phyloP scores from a whole-genome alignment of 2,797 vertebrate genomes.

The Pachyuromys duprasi region DNA sequence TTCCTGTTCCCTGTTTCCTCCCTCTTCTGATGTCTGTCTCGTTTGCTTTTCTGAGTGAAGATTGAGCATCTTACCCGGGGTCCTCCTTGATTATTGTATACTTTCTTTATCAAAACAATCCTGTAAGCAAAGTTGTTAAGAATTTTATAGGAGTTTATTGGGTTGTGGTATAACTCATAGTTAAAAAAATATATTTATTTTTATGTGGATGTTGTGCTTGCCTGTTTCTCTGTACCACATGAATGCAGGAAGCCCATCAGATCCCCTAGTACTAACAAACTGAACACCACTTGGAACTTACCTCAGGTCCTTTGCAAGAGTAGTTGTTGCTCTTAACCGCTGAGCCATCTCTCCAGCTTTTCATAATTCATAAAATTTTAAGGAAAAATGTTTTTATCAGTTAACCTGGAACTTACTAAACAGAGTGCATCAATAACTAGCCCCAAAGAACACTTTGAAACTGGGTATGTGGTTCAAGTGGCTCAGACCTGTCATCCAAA shows the following conservation, averaged over 20 bases:
- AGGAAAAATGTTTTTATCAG: not conserved
- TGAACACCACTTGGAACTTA: not conserved
- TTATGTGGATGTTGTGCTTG: not conserved
- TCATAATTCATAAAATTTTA: not conserved
- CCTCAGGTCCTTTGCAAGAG: not conserved
- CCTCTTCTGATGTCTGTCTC: too few relatives aligned
- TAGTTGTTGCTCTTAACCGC: not conserved
- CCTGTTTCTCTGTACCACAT: not conserved
- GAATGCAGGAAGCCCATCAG: not conserved
- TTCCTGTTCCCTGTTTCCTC: too few relatives aligned
- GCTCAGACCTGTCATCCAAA: not conserved
- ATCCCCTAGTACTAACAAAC: not conserved
- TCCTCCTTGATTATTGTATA: too few relatives aligned
- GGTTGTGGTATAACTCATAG: not conserved
- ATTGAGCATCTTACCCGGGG: too few relatives aligned
- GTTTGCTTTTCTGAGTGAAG: too few relatives aligned
- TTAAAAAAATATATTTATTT: not conserved
- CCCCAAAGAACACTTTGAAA: not conserved
- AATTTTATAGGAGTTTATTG: not conserved
- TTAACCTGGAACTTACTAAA: not conserved
- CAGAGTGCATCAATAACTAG: not conserved
- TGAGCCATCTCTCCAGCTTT: not conserved
- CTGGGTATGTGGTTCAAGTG: not conserved
- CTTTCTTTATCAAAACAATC: not conserved
- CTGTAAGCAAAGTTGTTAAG: not conserved